Percentiles rank a stretch among this genome's conserved stretches.
Evolutionary conservation across 2,113 vertebrate genomes (phyloP).

Genomic region (Anhinga rufa): DNA sequence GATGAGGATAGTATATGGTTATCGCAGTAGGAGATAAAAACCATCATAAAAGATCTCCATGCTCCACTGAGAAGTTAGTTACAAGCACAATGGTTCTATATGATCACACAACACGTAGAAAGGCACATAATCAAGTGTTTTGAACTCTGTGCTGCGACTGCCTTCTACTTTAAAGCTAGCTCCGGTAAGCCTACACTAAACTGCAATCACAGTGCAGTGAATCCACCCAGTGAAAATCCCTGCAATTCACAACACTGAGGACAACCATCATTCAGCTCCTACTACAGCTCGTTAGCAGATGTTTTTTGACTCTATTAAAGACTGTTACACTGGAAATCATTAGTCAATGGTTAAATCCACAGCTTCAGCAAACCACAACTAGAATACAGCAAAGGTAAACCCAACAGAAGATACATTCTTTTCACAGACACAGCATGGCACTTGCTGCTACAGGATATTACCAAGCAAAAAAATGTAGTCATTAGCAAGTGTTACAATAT

Average conservation of each 20-base stretch:
- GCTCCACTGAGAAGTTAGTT: neutral
- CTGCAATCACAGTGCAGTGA: fast-evolving
- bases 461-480: neutral
- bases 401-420: neutral
- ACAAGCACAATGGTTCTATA: neutral
- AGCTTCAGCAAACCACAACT: neutral
- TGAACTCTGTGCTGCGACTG: neutral
- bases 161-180: neutral
- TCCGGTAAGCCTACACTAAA: neutral
- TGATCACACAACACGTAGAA: neutral
- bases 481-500: neutral
- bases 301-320: neutral
- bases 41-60: neutral
- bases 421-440: too few species aligned
- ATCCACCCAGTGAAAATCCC: neutral
- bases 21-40: neutral
- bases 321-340: neutral
- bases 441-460: neutral
- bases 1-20: neutral
- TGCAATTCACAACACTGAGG: neutral
- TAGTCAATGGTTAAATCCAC: neutral
- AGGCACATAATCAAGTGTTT: neutral
- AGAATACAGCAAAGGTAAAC: neutral
- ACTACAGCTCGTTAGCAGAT: neutral
- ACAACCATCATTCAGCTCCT: neutral